Evolutionary conservation across 2,113 vertebrate species (phyloP), one percentile per base, ranked within the genome.

Genomic region (Syrrhaptes paradoxus): DNA sequence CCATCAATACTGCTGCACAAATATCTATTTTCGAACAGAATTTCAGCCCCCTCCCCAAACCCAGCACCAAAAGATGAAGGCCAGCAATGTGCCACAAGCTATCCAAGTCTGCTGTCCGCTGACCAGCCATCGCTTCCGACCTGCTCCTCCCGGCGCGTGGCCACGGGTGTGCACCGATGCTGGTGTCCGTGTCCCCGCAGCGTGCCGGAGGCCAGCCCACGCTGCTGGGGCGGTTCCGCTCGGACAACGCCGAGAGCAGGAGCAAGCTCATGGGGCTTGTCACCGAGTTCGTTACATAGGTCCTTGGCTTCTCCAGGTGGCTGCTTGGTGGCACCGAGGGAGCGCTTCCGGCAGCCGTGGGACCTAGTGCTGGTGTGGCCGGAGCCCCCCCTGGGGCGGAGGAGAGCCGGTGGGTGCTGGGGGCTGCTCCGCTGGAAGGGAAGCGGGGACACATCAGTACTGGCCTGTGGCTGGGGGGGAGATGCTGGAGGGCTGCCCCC

Each of bases 1-100:
- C 94, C 93, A 66, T 92, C 96, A 96, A 96, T 95, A 94, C 8
- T 22, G 52, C 48, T 80, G 73, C 65, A 97, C 94, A 95, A 97
- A 97, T 89, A 96, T 38, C 17, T 87, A 52, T 48, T 83, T 43
- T 28, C 16, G 55, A 59, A 51, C 32, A 5, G 3, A 4, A n/a
- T 41, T 58, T 59, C 93, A 86, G 79, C 54, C 24, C 68, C 14
- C 7, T 36, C 45, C 83, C 48, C 62, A 58, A 52, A 45, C 34
- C 54, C 67, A 88, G 92, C 75, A 73, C 66, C 58, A 26, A 6
- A 87, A 76, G 41, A 32, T 13, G 75, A 85, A 76, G 85, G 92
- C 24, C 82, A 85, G 75, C 63, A 7, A 1, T 55, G 25, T 22
- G 57, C 73, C 75, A 58, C 1, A 1, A 29, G 82, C 36, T 21